phyloP scores from a whole-genome alignment of 2,888 invertebrate genomes.

The Chrysolina americana region DNA sequence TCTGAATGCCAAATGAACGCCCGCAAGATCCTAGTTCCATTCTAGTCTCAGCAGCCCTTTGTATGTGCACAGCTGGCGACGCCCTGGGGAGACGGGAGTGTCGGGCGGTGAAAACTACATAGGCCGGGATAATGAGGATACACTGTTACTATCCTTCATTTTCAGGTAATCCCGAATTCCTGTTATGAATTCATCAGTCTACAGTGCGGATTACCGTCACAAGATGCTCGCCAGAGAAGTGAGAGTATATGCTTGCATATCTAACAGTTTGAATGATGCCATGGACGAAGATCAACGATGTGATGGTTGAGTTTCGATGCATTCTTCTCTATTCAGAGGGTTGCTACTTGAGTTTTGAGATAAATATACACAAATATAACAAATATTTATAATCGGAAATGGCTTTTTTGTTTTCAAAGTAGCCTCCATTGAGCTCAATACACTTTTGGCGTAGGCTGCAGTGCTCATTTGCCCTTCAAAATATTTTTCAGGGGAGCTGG shows the following conservation, averaged over 20 bases:
- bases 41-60: slow-evolving; percentile 4
- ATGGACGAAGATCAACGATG: too few species aligned
- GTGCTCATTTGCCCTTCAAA: too few species aligned
- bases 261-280: too few species aligned
- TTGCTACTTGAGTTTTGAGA: too few species aligned
- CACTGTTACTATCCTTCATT: slow-evolving; percentile 9
- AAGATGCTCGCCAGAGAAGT: neutral
- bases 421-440: too few species aligned
- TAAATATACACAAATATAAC: too few species aligned
- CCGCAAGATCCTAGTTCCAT: slow-evolving; percentile 17
- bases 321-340: too few species aligned
- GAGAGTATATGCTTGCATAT: neutral
- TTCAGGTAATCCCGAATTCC: slow-evolving; percentile 8
- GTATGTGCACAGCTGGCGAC: slow-evolving; percentile 11
- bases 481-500: too few species aligned
- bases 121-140: slow-evolving; percentile 19
- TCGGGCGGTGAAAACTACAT: slow-evolving; percentile 12
- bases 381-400: too few species aligned
- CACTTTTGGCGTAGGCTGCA: too few species aligned
- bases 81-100: neutral
- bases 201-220: neutral
- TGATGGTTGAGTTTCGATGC: too few species aligned
- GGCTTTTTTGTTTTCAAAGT: too few species aligned
- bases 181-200: slow-evolving; percentile 3
- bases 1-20: slow-evolving; percentile 53